Percentiles rank a stretch among this genome's conserved stretches.
These are phyloP conservation scores for Platalea minor DNA, from an alignment of 2,797 vertebrate genomes.

Conservation along the genomic window DNA sequence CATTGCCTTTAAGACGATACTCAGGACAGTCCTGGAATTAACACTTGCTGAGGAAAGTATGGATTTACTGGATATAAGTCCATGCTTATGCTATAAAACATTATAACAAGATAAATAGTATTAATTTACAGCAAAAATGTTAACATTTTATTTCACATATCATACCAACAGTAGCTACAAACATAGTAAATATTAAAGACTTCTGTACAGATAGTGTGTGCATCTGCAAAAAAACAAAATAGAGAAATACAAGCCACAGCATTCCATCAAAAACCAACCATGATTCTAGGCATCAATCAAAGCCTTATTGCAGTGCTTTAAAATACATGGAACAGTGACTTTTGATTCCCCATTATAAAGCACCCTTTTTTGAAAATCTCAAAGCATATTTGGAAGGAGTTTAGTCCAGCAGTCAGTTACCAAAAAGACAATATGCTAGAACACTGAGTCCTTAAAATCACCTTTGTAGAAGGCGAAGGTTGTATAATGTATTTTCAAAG, in stretches of 20 bases:
- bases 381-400: background rate
- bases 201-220: background rate
- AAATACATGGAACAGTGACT: background rate
- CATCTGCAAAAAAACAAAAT: background rate
- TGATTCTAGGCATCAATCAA: background rate
- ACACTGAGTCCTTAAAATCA: background rate
- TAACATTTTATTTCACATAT: background rate
- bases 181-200: background rate
- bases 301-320: background rate
- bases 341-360: background rate
- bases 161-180: background rate
- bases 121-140: background rate
- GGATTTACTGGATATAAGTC: background rate
- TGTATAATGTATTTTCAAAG: background rate
- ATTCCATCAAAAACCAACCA: accelerated
- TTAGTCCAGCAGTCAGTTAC: background rate
- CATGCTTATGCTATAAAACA: background rate
- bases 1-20: background rate
- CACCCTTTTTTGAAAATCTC: background rate
- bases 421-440: background rate
- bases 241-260: background rate
- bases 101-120: background rate
- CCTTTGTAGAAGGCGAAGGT: background rate
- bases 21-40: background rate
- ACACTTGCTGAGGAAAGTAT: background rate